A percentile compares a stretch with the other conserved stretches of the same genome.
Evolutionary conservation across 1,140 invertebrate genomes (phyloP).

Genomic region (Trichogramma pretiosum): DNA sequence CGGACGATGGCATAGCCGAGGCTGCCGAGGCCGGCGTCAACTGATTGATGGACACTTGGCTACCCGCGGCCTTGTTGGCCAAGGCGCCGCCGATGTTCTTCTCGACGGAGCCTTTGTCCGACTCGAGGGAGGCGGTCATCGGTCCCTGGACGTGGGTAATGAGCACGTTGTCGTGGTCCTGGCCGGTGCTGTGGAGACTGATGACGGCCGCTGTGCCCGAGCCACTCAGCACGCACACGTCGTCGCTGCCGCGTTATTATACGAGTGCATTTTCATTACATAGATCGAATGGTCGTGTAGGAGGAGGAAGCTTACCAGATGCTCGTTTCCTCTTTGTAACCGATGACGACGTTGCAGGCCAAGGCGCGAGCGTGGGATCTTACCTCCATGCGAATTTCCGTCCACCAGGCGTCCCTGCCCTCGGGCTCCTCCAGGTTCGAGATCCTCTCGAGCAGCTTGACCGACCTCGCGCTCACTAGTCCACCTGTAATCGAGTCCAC

Average conservation of each 20-base stretch:
- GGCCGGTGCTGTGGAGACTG: conserved; percentile 46
- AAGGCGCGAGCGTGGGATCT: conserved; percentile 82
- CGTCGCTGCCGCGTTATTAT: conserved; percentile 78
- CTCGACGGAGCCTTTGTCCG: conserved; percentile 19
- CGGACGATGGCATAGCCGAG: neutral
- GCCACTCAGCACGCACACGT: conserved; percentile 88
- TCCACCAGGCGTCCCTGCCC: conserved; percentile 90
- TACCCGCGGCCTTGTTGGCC: neutral
- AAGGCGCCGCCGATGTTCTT: neutral
- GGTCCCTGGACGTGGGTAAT: conserved; percentile 26
- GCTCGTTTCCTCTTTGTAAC: conserved; percentile 80
- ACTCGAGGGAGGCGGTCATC: conserved; percentile 27
- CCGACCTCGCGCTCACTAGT: conserved; percentile 76
- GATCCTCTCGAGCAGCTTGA: conserved; percentile 78
- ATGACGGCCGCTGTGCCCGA: conserved; percentile 87
- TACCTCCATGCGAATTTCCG: conserved; percentile 87
- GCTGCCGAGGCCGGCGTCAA: neutral
- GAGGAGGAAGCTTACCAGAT: too few species aligned
- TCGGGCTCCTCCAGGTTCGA: conserved; percentile 79
- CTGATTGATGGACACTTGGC: neutral
- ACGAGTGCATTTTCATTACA: too few species aligned
- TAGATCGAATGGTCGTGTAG: too few species aligned
- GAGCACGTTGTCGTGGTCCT: conserved; percentile 30
- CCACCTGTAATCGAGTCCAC: conserved; percentile 49
- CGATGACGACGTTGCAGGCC: conserved; percentile 88